Conservation (phyloP, 2,888 invertebrate genomes). For the Sarcophaga rosellei region DNA sequence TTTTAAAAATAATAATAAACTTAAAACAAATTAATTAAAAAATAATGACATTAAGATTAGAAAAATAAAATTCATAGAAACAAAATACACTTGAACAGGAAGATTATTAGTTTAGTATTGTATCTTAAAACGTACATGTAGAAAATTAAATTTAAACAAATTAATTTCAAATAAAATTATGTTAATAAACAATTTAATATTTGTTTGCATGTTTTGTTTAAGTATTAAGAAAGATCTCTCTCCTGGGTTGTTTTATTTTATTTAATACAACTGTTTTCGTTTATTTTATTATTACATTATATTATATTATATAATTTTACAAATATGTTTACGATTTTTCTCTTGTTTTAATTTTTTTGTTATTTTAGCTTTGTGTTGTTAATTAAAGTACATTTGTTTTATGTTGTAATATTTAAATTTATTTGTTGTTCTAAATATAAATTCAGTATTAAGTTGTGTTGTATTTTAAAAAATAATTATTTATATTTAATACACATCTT, state of each 20-base stretch:
- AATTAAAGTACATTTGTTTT: conserved; percentile 62
- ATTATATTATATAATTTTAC: conserved; percentile 52
- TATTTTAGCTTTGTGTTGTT: conserved; percentile 45
- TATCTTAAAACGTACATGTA: conserved; percentile 48
- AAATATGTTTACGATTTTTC: conserved; percentile 46
- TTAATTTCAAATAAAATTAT: conserved; percentile 34
- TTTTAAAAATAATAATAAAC: conserved; percentile 45
- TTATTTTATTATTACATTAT: neutral
- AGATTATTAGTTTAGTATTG: conserved; percentile 50
- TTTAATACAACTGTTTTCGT: conserved; percentile 12
- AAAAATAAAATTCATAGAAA: conserved; percentile 49
- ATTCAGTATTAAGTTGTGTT: conserved; percentile 59
- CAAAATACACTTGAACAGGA: conserved; percentile 49
- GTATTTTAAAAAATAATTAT: conserved; percentile 48
- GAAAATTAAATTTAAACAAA: conserved; percentile 45
- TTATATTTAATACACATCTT: conserved; percentile 55
- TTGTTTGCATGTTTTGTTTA: conserved; percentile 28
- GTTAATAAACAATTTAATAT: conserved; percentile 37
- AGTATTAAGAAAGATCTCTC: conserved; percentile 58
- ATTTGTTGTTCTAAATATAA: conserved; percentile 52
- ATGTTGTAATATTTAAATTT: conserved; percentile 27
- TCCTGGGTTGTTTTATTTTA: conserved; percentile 30
- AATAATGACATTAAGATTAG: conserved; percentile 26
- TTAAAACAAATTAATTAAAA: conserved; percentile 57
- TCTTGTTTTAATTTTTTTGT: neutral